Evolutionary conservation across 1,140 invertebrate genomes (phyloP).

Genomic region (Lepidotrigona ventralis): DNA sequence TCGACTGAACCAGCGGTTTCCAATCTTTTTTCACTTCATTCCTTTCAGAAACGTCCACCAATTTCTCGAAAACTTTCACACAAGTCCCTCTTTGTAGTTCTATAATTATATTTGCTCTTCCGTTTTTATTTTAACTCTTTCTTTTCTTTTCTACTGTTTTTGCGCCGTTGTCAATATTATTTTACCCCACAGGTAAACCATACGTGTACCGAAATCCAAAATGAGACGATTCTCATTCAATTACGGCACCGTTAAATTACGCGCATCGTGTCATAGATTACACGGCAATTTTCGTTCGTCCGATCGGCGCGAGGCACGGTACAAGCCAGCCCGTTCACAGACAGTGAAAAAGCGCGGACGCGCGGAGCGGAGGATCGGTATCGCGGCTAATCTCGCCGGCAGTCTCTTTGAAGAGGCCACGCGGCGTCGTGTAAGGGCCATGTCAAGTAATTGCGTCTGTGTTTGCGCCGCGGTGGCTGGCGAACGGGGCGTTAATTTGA

Average conservation of each 20-base stretch:
- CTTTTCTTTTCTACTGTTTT: too few relatives aligned
- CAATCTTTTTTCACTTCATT: too few relatives aligned
- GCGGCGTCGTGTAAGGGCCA: slow-evolving; percentile 58
- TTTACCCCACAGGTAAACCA: too few relatives aligned
- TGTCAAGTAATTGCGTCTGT: slow-evolving; percentile 75
- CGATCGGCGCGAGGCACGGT: background rate
- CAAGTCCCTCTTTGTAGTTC: too few relatives aligned
- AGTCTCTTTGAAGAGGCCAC: slow-evolving; percentile 68
- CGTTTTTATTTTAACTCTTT: too few relatives aligned
- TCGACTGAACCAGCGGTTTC: too few relatives aligned
- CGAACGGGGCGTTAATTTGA: slow-evolving; percentile 73
- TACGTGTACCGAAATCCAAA: too few relatives aligned
- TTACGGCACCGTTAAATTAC: slow-evolving; percentile 19
- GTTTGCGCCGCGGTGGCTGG: slow-evolving; percentile 56
- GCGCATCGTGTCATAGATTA: slow-evolving; percentile 29
- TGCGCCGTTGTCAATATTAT: too few relatives aligned
- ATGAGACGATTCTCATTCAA: background rate
- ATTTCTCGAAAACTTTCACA: too few relatives aligned
- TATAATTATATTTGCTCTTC: too few relatives aligned
- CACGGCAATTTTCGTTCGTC: slow-evolving; percentile 37
- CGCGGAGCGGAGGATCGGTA: slow-evolving; percentile 22
- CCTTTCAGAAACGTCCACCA: too few relatives aligned
- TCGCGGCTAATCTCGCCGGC: slow-evolving; percentile 40
- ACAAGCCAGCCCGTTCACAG: background rate
- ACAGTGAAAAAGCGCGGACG: slow-evolving; percentile 27